phyloP scores from a whole-genome alignment of 2,797 vertebrate species.

The Vespertilio murinus region DNA sequence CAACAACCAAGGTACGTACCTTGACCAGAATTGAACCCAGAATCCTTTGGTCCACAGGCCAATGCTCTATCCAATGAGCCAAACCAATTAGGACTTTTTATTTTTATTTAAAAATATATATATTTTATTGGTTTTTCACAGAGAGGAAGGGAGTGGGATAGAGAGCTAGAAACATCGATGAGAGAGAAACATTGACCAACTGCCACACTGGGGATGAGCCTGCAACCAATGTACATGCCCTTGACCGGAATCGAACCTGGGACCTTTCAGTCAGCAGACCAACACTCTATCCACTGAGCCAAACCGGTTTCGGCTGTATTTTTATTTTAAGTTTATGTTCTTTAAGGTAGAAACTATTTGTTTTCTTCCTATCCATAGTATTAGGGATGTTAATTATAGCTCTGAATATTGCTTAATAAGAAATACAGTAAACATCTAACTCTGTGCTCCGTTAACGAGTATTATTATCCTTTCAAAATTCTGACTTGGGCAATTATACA shows the following conservation, averaged over 20 bases:
- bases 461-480: slow-evolving; percentile 77
- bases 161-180: too few relatives aligned
- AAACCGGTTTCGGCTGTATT: too few relatives aligned
- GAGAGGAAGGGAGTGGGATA: too few relatives aligned
- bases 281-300: too few relatives aligned
- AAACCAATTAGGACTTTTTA: neutral
- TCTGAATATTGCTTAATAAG: slow-evolving; percentile 69
- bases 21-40: neutral
- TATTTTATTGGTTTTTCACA: too few relatives aligned
- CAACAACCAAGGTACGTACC: neutral
- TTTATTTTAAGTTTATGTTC: slow-evolving; percentile 51
- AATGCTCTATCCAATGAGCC: neutral
- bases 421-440: slow-evolving; percentile 73
- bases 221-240: too few relatives aligned
- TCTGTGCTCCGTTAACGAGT: slow-evolving; percentile 73
- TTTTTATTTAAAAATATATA: too few relatives aligned
- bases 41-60: neutral
- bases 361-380: slow-evolving; percentile 51
- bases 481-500: slow-evolving; percentile 70
- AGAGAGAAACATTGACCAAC: too few relatives aligned
- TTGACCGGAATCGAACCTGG: too few relatives aligned
- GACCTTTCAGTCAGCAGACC: too few relatives aligned
- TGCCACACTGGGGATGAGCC: too few relatives aligned
- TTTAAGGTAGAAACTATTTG: slow-evolving; percentile 47
- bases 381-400: slow-evolving; percentile 67